Conservation (phyloP, 2,797 vertebrate genomes). For the Enteromius anoplus region DNA sequence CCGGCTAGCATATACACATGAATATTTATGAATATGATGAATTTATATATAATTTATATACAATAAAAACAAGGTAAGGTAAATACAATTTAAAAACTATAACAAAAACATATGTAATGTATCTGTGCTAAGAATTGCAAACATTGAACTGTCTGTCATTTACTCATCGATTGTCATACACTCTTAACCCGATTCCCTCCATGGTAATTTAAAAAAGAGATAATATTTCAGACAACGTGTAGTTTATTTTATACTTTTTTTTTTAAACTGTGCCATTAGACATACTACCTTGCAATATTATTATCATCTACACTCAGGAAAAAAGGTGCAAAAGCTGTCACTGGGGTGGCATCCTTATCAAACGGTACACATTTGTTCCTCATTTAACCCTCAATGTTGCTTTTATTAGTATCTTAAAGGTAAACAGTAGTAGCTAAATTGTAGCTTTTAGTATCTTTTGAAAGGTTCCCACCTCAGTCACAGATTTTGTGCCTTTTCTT, state of each 20-base stretch:
- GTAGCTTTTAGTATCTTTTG: not conserved
- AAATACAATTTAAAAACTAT: too few relatives aligned
- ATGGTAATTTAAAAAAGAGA: not conserved
- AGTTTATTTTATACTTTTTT: not conserved
- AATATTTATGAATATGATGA: too few relatives aligned
- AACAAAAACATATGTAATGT: too few relatives aligned
- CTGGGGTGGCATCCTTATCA: not conserved
- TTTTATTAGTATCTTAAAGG: not conserved
- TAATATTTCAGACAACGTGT: not conserved
- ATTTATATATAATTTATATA: too few relatives aligned
- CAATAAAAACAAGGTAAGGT: too few relatives aligned
- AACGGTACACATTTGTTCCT: not conserved
- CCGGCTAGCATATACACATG: too few relatives aligned
- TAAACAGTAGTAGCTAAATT: not conserved
- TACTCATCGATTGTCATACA: too few relatives aligned
- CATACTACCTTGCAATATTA: not conserved
- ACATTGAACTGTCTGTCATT: too few relatives aligned
- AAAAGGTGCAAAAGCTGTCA: not conserved
- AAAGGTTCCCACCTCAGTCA: not conserved
- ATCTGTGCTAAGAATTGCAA: too few relatives aligned
- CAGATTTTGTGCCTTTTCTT: not conserved
- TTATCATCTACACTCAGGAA: not conserved
- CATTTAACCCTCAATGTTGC: not conserved
- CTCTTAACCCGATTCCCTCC: too few relatives aligned
- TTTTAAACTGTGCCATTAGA: not conserved